Conservation (phyloP, 2,888 invertebrate species). For the Philonicus albiceps region DNA sequence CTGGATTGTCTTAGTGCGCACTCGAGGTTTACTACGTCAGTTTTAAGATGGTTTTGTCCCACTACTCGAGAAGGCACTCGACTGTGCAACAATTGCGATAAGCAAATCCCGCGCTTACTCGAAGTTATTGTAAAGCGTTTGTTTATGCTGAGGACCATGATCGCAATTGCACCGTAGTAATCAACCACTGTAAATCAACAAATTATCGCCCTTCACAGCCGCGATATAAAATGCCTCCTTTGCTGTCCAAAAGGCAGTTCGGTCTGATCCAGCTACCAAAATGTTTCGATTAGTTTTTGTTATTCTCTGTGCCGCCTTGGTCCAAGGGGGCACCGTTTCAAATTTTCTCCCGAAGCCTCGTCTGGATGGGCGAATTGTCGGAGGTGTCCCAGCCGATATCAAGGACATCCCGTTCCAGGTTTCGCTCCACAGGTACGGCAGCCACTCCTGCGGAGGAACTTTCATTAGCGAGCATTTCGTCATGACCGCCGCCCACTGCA, state of each 20-base stretch:
- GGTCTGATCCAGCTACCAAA: background rate
- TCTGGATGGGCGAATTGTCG: slow-evolving; percentile 62
- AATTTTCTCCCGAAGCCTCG: slow-evolving; percentile 1
- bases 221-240: background rate
- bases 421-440: slow-evolving; percentile 58
- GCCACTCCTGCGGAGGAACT: slow-evolving; percentile 64
- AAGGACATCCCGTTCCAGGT: slow-evolving; percentile 63
- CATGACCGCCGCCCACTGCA: slow-evolving; percentile 64
- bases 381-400: slow-evolving; percentile 61
- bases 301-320: background rate
- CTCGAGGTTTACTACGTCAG: background rate
- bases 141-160: background rate
- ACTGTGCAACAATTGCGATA: background rate
- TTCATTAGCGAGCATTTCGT: slow-evolving; percentile 59
- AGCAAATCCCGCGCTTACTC: background rate
- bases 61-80: background rate
- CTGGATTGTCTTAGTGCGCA: background rate
- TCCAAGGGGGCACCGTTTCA: background rate
- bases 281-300: slow-evolving; percentile 17
- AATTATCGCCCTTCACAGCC: background rate
- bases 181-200: background rate
- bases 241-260: background rate
- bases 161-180: no score
- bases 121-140: background rate
- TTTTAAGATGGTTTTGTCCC: background rate